A percentile compares a stretch with the other conserved stretches of the same genome.
These are phyloP conservation scores for Hoplostethus atlanticus DNA, from an alignment of 2,797 vertebrate genomes.

Conservation along the genomic window DNA sequence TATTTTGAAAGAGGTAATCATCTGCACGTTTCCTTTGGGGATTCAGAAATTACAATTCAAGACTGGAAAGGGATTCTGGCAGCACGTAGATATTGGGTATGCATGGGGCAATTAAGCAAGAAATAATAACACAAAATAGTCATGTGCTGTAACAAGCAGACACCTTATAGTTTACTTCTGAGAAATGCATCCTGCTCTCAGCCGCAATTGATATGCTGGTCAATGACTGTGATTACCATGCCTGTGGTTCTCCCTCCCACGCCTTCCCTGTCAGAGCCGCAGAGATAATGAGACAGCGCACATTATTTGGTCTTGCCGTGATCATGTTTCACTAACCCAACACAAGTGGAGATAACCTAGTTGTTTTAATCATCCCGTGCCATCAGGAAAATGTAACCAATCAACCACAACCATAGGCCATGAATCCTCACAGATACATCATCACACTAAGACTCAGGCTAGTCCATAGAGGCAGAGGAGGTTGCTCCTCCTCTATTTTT, in stretches of 20 bases:
- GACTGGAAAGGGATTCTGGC: neutral
- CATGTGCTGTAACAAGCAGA: constrained; percentile 17
- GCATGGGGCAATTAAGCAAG: constrained; percentile 4
- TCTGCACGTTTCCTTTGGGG: neutral
- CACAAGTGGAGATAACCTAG: constrained; percentile 45
- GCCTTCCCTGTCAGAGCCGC: constrained; percentile 44
- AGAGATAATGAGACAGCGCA: constrained; percentile 58
- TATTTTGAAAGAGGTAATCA: constrained; percentile 1
- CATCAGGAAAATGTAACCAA: constrained; percentile 37
- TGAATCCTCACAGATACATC: constrained; percentile 39
- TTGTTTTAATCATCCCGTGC: constrained; percentile 15
- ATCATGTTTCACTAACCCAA: constrained; percentile 55
- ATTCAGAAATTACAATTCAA: constrained; percentile 13
- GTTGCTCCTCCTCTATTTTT: too few species aligned
- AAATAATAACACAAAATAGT: constrained; percentile 3
- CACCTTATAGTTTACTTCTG: constrained; percentile 8
- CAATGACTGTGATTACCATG: constrained; percentile 59
- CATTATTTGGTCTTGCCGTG: constrained; percentile 38
- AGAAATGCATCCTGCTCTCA: constrained; percentile 17
- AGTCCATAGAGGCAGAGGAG: too few species aligned
- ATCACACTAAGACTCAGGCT: constrained; percentile 29
- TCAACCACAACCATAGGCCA: neutral
- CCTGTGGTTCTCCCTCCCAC: constrained; percentile 43
- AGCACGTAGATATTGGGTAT: neutral
- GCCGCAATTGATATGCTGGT: constrained; percentile 54